A percentile compares a stretch with the other conserved stretches of the same genome.
Conservation (phyloP, 2,888 invertebrate genomes). For the Clunio marinus region DNA sequence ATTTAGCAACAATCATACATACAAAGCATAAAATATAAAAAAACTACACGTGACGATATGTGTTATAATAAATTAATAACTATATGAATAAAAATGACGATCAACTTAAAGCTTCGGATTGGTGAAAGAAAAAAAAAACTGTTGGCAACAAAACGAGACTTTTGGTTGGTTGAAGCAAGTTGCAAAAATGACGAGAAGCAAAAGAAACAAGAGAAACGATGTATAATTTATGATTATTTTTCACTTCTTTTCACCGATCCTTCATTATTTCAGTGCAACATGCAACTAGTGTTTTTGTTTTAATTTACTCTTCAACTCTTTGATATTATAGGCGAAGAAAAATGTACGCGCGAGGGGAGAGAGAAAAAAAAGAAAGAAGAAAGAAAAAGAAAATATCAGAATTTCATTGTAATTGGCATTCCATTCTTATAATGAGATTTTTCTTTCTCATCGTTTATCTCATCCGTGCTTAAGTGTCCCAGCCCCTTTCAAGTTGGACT, state of each 20-base stretch:
- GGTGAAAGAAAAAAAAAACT: conserved; percentile 8
- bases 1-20: background rate
- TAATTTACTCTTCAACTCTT: conserved; percentile 6
- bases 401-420: conserved; percentile 33
- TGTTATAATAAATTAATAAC: background rate
- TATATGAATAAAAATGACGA: conserved; percentile 18
- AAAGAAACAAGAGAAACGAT: conserved; percentile 14
- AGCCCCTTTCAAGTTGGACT: background rate
- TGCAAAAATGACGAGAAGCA: conserved; percentile 17
- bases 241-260: conserved; percentile 35
- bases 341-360: too few species aligned
- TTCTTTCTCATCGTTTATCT: conserved; percentile 32
- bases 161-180: conserved; percentile 25
- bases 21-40: background rate
- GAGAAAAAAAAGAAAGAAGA: too few species aligned
- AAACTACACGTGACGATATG: background rate
- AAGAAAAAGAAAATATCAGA: too few species aligned
- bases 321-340: conserved; percentile 2
- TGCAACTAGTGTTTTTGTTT: conserved; percentile 29
- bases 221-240: conserved; percentile 37
- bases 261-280: conserved; percentile 33
- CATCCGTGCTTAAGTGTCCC: background rate
- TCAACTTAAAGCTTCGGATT: conserved; percentile 27
- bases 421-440: conserved; percentile 31
- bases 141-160: background rate